Evolutionary conservation across 2,888 invertebrate genomes (phyloP).

Genomic region (Heteromurus nitidus): DNA sequence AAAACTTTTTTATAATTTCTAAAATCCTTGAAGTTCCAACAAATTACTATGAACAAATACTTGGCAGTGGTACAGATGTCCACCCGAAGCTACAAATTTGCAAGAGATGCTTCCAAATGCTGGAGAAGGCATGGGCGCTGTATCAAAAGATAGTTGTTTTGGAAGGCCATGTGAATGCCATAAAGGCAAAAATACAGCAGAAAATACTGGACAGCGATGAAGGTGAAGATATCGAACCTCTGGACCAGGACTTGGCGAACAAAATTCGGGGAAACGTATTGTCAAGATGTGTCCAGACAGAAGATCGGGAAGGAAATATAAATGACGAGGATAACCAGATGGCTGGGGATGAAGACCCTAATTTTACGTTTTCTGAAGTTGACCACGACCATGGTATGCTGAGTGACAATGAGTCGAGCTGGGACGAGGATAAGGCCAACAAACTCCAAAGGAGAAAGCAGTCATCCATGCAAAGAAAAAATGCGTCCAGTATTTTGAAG

Average conservation of each 20-base stretch:
- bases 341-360: too few relatives aligned
- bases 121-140: constrained; percentile 12
- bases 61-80: not conserved
- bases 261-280: not conserved
- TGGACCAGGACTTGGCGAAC: constrained; percentile 6
- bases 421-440: not conserved
- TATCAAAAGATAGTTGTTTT: constrained; percentile 8
- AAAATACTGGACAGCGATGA: not conserved
- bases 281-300: too few relatives aligned
- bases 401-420: not conserved
- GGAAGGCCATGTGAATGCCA: not conserved
- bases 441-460: not conserved
- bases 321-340: not conserved
- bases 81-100: not conserved
- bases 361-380: not conserved
- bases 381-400: not conserved
- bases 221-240: constrained; percentile 1
- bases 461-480: not conserved
- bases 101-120: not conserved
- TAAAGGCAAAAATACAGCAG: not conserved
- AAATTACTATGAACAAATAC: not conserved
- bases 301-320: not conserved
- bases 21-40: constrained; percentile 16
- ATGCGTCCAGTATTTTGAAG: not conserved
- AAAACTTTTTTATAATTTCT: constrained; percentile 8